Percentiles rank a stretch among this genome's conserved stretches.
These are phyloP conservation scores for Drosophila birchii DNA, from an alignment of 2,888 invertebrate genomes.

Conservation along the genomic window DNA sequence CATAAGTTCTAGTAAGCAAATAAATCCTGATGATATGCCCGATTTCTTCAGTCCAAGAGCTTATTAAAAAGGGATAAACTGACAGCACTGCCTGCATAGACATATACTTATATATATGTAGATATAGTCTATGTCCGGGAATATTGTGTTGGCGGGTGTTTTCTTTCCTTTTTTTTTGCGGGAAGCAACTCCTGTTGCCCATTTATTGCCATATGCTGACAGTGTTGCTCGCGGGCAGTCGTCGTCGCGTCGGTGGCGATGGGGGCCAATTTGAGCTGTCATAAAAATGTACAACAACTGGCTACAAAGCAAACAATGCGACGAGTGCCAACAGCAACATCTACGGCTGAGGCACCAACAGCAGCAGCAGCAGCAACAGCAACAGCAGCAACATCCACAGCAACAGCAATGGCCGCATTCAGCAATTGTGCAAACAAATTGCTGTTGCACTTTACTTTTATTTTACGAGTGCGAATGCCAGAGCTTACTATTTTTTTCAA, in stretches of 20 bases:
- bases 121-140: slow-evolving; percentile 22
- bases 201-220: slow-evolving; percentile 79
- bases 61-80: slow-evolving; percentile 13
- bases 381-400: slow-evolving; percentile 41
- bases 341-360: slow-evolving; percentile 36
- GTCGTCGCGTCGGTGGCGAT: slow-evolving; percentile 55
- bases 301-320: slow-evolving; percentile 78
- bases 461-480: slow-evolving; percentile 79
- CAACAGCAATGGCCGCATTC: slow-evolving; percentile 71
- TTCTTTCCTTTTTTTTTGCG: slow-evolving; percentile 1
- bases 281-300: slow-evolving; percentile 79
- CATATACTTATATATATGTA: slow-evolving; percentile 6
- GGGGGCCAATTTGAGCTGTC: slow-evolving; percentile 80
- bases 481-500: slow-evolving; percentile 47
- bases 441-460: slow-evolving; percentile 80
- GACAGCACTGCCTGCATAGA: slow-evolving; percentile 10
- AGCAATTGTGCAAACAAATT: slow-evolving; percentile 80
- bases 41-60: slow-evolving; percentile 5
- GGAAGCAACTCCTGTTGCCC: slow-evolving; percentile 48
- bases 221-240: slow-evolving; percentile 70
- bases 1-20: background rate
- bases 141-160: slow-evolving; percentile 14
- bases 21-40: background rate
- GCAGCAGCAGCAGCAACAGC: slow-evolving; percentile 32
- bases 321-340: slow-evolving; percentile 77